A percentile compares a stretch with the other conserved stretches of the same genome.
Evolutionary conservation across 1,140 invertebrate species (phyloP).

Genomic region (Chionoecetes opilio): DNA sequence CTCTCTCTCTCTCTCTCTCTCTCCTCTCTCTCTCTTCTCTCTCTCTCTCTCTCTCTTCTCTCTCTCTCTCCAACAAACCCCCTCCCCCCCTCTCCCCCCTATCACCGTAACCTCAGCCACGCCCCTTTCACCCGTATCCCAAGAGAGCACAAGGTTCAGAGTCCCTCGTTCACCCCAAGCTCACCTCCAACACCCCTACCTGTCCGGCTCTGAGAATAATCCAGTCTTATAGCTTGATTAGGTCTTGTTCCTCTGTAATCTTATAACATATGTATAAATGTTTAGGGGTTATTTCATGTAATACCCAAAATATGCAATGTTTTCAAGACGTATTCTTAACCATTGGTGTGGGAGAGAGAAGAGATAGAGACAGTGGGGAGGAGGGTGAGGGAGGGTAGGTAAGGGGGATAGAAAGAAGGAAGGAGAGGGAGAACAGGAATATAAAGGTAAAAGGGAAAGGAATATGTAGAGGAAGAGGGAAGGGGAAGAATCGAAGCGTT

Average conservation of each 20-base stretch:
- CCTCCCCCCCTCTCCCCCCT: too few species aligned
- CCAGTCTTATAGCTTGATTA: slow-evolving; percentile 54
- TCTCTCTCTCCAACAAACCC: not conserved
- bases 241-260: slow-evolving; percentile 43
- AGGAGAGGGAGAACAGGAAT: not conserved
- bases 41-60: too few species aligned
- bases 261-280: slow-evolving; percentile 65
- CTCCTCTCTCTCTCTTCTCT: too few species aligned
- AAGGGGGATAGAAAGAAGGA: not conserved
- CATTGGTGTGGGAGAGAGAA: not conserved
- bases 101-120: not conserved
- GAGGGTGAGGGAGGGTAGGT: not conserved
- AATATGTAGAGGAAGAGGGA: not conserved
- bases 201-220: slow-evolving; percentile 41
- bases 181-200: not conserved
- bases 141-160: not conserved
- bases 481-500: not conserved
- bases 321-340: slow-evolving; percentile 36
- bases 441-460: not conserved
- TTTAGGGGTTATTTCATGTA: slow-evolving; percentile 55
- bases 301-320: slow-evolving; percentile 49
- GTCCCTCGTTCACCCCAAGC: not conserved
- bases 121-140: not conserved
- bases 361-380: not conserved
- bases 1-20: too few species aligned